These are phyloP conservation scores for Nemurella pictetii DNA, from an alignment of 2,888 invertebrate genomes.

Conservation along the genomic window DNA sequence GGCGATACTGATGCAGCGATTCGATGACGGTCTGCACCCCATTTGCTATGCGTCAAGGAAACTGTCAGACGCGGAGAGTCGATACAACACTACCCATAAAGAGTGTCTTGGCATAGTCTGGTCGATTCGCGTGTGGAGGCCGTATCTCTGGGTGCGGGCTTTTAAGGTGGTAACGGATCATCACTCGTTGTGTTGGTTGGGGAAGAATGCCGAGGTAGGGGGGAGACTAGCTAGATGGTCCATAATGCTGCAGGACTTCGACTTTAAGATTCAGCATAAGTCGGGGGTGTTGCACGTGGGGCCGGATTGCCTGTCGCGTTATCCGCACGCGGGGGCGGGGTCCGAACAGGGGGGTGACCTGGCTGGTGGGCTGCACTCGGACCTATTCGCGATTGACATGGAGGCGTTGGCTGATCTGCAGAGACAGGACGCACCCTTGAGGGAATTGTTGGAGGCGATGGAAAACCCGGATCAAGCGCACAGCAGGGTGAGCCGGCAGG, in stretches of 20 bases:
- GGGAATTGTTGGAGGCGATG: not conserved
- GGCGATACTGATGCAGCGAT: constrained; percentile 12
- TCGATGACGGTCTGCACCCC: constrained; percentile 12
- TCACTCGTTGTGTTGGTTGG: constrained; percentile 30
- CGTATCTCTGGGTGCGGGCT: not conserved
- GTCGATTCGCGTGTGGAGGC: not conserved
- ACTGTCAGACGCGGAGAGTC: not conserved
- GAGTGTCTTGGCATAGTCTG: constrained; percentile 4
- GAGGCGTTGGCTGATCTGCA: not conserved
- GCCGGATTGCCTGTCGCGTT: not conserved
- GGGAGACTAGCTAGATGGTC: constrained; percentile 34
- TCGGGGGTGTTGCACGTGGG: constrained; percentile 5
- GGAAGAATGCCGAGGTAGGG: not conserved
- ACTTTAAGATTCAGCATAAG: constrained; percentile 6
- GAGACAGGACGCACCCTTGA: not conserved
- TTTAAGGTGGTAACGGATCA: constrained; percentile 33
- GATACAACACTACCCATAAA: not conserved
- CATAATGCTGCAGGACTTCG: constrained; percentile 6
- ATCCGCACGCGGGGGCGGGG: not conserved
- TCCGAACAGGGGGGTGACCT: not conserved
- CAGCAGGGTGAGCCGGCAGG: constrained; percentile 10
- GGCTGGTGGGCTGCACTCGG: not conserved
- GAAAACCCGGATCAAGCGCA: not conserved
- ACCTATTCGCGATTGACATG: not conserved
- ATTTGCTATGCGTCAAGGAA: not conserved